A percentile compares a stretch with the other conserved stretches of the same genome.
Evolutionary conservation across 2,888 invertebrate species (phyloP).

Genomic region (Papilio demoleus): DNA sequence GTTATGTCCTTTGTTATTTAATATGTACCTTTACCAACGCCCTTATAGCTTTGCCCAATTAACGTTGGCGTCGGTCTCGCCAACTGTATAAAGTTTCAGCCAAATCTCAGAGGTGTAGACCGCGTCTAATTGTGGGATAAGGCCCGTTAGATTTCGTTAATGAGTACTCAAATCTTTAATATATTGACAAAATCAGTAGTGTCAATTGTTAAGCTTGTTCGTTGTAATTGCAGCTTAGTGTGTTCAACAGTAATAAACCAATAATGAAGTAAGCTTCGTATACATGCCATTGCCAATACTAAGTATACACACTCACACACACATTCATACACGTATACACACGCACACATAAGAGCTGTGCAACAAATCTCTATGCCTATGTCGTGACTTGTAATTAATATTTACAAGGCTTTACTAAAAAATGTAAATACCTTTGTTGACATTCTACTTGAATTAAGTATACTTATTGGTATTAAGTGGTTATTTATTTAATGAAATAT

Average conservation of each 20-base stretch:
- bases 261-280: not conserved
- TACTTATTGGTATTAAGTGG: not conserved
- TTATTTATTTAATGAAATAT: not conserved
- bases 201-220: slow-evolving; percentile 3
- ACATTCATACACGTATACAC: not conserved
- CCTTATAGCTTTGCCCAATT: no score
- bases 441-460: slow-evolving; percentile 6
- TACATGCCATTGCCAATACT: no score
- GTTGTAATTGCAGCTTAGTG: slow-evolving; percentile 16
- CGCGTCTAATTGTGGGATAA: no score
- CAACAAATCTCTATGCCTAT: slow-evolving; percentile 13
- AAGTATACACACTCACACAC: not conserved
- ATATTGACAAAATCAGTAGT: not conserved
- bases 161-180: not conserved
- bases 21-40: no score
- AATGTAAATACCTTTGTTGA: slow-evolving; percentile 23
- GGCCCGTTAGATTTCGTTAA: no score
- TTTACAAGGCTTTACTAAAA: slow-evolving; percentile 23
- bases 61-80: no score
- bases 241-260: not conserved
- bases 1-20: no score
- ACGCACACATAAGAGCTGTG: slow-evolving; percentile 36
- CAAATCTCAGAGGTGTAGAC: no score
- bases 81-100: no score
- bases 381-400: slow-evolving; percentile 22